These are phyloP conservation scores for Strongylocentrotus purpuratus DNA, from an alignment of 35 echinoderm and acorn worm species.

Conservation along the genomic window DNA sequence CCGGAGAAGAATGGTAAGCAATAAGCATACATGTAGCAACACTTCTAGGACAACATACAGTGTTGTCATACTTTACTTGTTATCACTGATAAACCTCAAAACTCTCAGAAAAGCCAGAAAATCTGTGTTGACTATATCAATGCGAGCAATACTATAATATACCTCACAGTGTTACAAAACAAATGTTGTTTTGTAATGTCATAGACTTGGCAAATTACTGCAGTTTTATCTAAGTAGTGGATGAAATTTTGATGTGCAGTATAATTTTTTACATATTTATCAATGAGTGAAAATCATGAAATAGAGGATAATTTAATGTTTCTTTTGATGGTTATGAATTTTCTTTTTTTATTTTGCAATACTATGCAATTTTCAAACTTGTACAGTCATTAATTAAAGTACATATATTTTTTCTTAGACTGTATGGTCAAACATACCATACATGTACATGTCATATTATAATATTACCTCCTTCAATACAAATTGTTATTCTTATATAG, in stretches of 20 bases:
- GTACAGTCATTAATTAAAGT: too few relatives aligned
- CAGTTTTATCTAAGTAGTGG: not conserved
- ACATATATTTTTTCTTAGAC: not conserved
- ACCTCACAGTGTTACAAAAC: not conserved
- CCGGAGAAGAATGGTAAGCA: slow-evolving; percentile 13
- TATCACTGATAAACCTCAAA: not conserved
- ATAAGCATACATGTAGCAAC: not conserved
- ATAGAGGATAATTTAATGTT: too few relatives aligned
- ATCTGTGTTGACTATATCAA: too few relatives aligned
- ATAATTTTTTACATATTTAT: not conserved
- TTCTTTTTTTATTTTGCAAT: too few relatives aligned
- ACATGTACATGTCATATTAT: not conserved
- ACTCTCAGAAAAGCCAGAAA: not conserved
- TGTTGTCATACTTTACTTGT: not conserved
- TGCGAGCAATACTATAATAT: too few relatives aligned
- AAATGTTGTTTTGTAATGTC: too few relatives aligned
- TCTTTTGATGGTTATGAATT: too few relatives aligned
- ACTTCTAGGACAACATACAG: not conserved
- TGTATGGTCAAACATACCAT: not conserved
- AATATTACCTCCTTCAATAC: not conserved
- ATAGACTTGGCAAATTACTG: not conserved
- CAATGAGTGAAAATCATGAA: too few relatives aligned
- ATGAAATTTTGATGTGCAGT: not conserved
- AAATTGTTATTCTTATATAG: not conserved
- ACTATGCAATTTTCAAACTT: too few relatives aligned